phyloP scores from a whole-genome alignment of 2,888 invertebrate genomes.

The Bellardia pandia region DNA sequence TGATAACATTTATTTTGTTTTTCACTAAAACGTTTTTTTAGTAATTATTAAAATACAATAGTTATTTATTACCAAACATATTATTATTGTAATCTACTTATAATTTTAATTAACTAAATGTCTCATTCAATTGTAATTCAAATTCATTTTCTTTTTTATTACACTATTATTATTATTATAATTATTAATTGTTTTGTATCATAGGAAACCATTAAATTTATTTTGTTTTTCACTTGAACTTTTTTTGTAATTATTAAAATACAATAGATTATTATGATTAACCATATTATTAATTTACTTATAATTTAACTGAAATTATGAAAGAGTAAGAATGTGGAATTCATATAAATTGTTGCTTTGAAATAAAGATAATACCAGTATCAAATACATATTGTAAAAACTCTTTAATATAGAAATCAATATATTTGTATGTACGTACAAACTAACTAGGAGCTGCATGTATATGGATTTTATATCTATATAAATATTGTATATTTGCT shows the following conservation, averaged over 20 bases:
- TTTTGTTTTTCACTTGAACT: slow-evolving; percentile 27
- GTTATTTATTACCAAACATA: too few relatives aligned
- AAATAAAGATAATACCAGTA: slow-evolving; percentile 38
- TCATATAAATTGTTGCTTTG: slow-evolving; percentile 17
- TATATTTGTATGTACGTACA: background rate
- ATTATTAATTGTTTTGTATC: background rate
- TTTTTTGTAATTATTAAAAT: slow-evolving; percentile 32
- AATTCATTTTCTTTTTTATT: slow-evolving; percentile 20
- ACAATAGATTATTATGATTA: background rate
- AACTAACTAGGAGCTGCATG: too few relatives aligned
- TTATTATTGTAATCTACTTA: too few relatives aligned
- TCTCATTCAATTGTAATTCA: slow-evolving; percentile 33
- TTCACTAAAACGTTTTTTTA: background rate
- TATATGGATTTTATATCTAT: background rate
- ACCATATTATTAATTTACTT: background rate
- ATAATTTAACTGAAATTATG: background rate
- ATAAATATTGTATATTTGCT: background rate
- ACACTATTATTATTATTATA: background rate
- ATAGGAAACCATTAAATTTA: slow-evolving; percentile 17
- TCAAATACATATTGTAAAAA: background rate
- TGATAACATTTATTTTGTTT: background rate
- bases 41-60: too few relatives aligned
- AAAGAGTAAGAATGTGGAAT: background rate
- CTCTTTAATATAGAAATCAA: slow-evolving; percentile 23
- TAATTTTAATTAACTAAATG: slow-evolving; percentile 12